Percentiles rank a stretch among this genome's conserved stretches.
These are phyloP conservation scores for Cyanoderma ruficeps DNA, from an alignment of 2,113 vertebrate genomes.

Conservation along the genomic window DNA sequence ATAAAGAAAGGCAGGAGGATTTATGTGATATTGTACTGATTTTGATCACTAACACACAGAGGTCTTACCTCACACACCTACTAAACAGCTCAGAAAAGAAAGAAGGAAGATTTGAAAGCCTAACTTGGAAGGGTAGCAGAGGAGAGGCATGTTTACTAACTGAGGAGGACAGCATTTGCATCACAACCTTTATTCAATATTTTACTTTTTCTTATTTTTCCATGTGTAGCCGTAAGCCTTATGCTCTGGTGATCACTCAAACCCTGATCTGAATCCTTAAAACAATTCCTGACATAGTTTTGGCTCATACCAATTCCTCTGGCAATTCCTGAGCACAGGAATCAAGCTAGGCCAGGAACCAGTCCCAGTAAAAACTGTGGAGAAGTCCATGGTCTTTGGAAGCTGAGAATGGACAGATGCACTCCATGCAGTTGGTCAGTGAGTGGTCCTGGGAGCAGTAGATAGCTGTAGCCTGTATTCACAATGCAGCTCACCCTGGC, in stretches of 20 bases:
- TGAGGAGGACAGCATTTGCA: background rate
- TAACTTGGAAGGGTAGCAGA: background rate
- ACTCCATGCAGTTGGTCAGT: background rate
- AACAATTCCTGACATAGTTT: background rate
- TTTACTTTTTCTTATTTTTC: constrained; percentile 13
- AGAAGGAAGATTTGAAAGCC: background rate
- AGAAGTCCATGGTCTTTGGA: background rate
- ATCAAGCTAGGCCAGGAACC: background rate
- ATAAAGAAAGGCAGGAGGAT: background rate
- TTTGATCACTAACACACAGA: background rate
- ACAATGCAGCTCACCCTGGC: background rate
- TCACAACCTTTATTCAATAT: constrained; percentile 5
- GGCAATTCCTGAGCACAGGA: background rate
- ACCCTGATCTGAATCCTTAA: background rate
- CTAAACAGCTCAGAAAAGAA: background rate
- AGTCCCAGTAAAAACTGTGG: background rate
- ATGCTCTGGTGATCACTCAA: background rate
- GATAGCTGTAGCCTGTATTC: background rate
- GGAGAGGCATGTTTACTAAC: background rate
- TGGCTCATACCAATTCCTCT: background rate
- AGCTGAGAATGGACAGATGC: background rate
- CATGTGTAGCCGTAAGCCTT: background rate
- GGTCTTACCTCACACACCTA: background rate
- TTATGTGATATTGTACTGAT: background rate
- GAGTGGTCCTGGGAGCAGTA: background rate